Evolutionary conservation across 23 tunicate genomes (phyloP).

Genomic region (Botrylloides violaceus): DNA sequence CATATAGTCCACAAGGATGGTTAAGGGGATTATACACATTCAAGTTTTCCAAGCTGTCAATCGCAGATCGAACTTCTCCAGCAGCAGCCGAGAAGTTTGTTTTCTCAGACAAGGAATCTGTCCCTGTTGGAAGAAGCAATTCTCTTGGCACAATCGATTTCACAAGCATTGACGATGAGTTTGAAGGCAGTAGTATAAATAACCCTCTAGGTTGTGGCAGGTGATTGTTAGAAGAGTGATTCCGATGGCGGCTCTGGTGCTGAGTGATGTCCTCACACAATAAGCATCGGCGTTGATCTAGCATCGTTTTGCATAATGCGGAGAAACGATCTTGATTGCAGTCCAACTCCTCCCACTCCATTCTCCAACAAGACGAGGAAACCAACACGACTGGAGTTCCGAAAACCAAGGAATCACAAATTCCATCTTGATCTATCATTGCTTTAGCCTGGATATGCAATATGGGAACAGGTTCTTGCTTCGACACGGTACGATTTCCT

Average conservation of each 20-base stretch:
- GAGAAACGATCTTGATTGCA: constrained; percentile 53
- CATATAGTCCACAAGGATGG: constrained; percentile 2
- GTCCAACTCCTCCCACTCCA: constrained; percentile 94
- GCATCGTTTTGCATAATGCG: constrained; percentile 40
- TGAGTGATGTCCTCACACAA: constrained; percentile 55
- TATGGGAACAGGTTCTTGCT: constrained; percentile 27
- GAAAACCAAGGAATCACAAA: constrained; percentile 72
- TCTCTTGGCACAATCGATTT: constrained; percentile 54
- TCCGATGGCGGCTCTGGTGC: constrained; percentile 5
- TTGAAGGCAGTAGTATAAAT: constrained; percentile 63
- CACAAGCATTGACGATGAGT: constrained; percentile 27
- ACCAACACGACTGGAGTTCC: constrained; percentile 42
- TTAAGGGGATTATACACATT: not conserved
- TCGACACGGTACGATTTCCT: not conserved
- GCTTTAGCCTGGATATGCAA: constrained; percentile 28
- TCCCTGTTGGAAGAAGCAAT: constrained; percentile 21
- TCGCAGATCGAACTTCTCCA: constrained; percentile 18
- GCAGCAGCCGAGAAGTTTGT: constrained; percentile 16
- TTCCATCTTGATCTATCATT: constrained; percentile 14
- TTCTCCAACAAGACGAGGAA: constrained; percentile 79
- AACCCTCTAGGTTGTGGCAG: constrained; percentile 25
- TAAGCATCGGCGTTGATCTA: constrained; percentile 26
- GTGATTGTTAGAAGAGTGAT: not conserved
- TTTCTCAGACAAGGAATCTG: constrained; percentile 24
- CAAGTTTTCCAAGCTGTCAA: not conserved